Percentiles rank a stretch among this genome's conserved stretches.
phyloP scores from a whole-genome alignment of 2,113 vertebrate species.

The Diadophis punctatus region DNA sequence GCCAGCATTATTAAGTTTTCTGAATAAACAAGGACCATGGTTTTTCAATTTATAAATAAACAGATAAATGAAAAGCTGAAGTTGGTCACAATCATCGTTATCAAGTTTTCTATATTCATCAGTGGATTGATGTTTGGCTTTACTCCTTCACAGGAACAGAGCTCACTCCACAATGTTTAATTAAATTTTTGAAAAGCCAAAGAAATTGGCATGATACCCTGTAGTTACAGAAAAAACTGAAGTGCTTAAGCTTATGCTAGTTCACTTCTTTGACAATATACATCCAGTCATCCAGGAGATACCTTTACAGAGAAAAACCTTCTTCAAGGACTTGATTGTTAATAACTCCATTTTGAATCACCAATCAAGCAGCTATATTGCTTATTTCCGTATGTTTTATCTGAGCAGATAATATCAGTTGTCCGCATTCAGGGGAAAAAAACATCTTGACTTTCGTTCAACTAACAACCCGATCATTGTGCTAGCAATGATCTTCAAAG shows the following conservation, averaged over 20 bases:
- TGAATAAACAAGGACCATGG: slow-evolving; percentile 50
- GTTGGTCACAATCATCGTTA: slow-evolving; percentile 45
- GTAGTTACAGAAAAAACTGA: not conserved
- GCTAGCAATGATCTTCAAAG: not conserved
- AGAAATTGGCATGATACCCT: not conserved
- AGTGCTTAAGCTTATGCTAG: not conserved
- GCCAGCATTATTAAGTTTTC: slow-evolving; percentile 36
- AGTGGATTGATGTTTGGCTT: slow-evolving; percentile 34
- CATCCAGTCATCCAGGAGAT: not conserved
- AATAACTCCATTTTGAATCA: not conserved
- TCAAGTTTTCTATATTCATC: slow-evolving; percentile 43
- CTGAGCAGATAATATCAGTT: not conserved
- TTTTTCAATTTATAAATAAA: slow-evolving; percentile 11
- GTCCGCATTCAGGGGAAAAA: not conserved
- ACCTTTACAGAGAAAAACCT: not conserved
- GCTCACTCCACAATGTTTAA: not conserved
- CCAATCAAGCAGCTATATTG: not conserved
- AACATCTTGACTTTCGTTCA: not conserved
- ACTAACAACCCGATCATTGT: not conserved
- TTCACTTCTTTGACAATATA: not conserved
- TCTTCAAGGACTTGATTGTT: not conserved
- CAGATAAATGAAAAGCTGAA: slow-evolving; percentile 56
- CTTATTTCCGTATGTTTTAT: not conserved
- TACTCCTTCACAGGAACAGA: not conserved
- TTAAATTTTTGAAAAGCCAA: slow-evolving; percentile 4